phyloP scores from a whole-genome alignment of 2,888 invertebrate genomes.

The Corythucha ciliata region DNA sequence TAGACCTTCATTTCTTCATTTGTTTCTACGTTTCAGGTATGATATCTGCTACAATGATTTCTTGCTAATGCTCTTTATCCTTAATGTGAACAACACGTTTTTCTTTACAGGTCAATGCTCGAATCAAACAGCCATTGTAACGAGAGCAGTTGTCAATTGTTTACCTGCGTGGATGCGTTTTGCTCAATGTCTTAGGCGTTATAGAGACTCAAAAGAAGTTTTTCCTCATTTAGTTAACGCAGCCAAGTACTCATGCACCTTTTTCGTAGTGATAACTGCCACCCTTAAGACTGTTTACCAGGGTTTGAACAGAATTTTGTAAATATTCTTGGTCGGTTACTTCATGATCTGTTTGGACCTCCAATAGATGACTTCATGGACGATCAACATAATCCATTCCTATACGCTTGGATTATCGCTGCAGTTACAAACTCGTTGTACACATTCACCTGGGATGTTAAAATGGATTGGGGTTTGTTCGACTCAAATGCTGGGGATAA shows the following conservation, averaged over 20 bases:
- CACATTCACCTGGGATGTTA: constrained; percentile 76
- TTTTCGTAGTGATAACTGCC: constrained; percentile 56
- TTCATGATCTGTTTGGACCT: constrained; percentile 7
- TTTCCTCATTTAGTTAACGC: constrained; percentile 79
- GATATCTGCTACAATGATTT: not conserved
- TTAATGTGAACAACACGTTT: no score
- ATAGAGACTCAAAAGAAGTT: constrained; percentile 65
- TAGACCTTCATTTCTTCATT: constrained; percentile 68
- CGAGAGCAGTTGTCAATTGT: constrained; percentile 59
- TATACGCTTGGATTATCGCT: constrained; percentile 60
- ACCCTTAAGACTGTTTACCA: constrained; percentile 39
- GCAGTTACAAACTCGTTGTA: constrained; percentile 64
- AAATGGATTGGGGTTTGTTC: constrained; percentile 81
- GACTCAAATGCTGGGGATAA: constrained; percentile 68
- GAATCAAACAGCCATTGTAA: constrained; percentile 43
- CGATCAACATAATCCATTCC: constrained; percentile 53
- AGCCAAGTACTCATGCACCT: constrained; percentile 67
- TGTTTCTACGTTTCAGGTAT: constrained; percentile 64
- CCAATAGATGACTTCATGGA: constrained; percentile 43
- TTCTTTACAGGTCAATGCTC: no score
- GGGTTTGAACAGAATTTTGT: constrained; percentile 39
- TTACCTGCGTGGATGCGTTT: constrained; percentile 79
- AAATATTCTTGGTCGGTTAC: not conserved
- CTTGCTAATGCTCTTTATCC: not conserved
- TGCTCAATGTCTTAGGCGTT: constrained; percentile 73